These are phyloP conservation scores for Sarcophaga rosellei DNA, from an alignment of 2,888 invertebrate genomes.

Conservation along the genomic window DNA sequence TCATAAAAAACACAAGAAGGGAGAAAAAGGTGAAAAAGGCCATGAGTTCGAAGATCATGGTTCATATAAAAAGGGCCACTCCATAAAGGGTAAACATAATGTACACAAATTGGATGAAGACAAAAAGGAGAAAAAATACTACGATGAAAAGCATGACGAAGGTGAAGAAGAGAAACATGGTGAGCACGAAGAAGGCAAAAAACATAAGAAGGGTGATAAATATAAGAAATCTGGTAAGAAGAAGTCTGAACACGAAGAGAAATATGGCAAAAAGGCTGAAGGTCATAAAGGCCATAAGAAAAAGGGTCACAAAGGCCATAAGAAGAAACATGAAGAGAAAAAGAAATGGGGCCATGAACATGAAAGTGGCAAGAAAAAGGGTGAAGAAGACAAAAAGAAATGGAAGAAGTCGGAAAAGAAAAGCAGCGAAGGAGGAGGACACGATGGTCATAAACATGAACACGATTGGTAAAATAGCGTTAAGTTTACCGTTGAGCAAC, in stretches of 20 bases:
- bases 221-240: slow-evolving; percentile 91
- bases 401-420: slow-evolving; percentile 85
- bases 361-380: slow-evolving; percentile 90
- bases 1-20: slow-evolving; percentile 82
- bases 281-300: slow-evolving; percentile 91
- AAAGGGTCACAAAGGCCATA: slow-evolving; percentile 90
- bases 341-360: slow-evolving; percentile 89
- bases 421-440: slow-evolving; percentile 73
- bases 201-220: slow-evolving; percentile 91
- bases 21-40: slow-evolving; percentile 83
- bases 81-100: slow-evolving; percentile 92
- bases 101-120: slow-evolving; percentile 92
- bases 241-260: slow-evolving; percentile 88
- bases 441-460: slow-evolving; percentile 52
- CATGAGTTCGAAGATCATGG: slow-evolving; percentile 83
- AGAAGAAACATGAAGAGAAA: slow-evolving; percentile 89
- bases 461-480: slow-evolving; percentile 60
- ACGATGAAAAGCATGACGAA: slow-evolving; percentile 91
- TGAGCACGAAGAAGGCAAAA: slow-evolving; percentile 89
- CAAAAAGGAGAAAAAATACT: slow-evolving; percentile 93
- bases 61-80: slow-evolving; percentile 91
- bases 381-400: slow-evolving; percentile 90
- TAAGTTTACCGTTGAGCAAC: not conserved
- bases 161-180: slow-evolving; percentile 92
- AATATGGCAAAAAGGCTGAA: slow-evolving; percentile 90